Percentiles rank a stretch among this genome's conserved stretches.
These are phyloP conservation scores for Anthopleura sola DNA, from an alignment of 64 coral and sea anemone species.

Conservation along the genomic window DNA sequence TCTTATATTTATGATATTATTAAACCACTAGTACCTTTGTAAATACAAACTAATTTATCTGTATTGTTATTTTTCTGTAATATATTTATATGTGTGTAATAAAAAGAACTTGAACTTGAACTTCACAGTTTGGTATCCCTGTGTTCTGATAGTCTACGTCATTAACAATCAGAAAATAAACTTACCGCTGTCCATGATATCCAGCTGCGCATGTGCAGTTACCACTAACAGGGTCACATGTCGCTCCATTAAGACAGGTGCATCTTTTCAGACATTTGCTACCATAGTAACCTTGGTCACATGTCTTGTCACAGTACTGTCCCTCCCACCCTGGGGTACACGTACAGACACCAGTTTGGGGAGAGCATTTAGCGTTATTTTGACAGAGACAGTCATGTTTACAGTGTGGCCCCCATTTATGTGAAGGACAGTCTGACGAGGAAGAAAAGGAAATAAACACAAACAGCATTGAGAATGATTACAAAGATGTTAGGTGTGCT, in stretches of 20 bases:
- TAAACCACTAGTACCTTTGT: too few relatives aligned
- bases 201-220: constrained; percentile 78
- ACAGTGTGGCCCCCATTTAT: constrained; percentile 73
- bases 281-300: constrained; percentile 76
- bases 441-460: not conserved
- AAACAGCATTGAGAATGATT: too few relatives aligned
- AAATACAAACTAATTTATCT: too few relatives aligned
- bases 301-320: constrained; percentile 45
- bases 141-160: too few relatives aligned
- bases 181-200: constrained; percentile 59
- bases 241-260: constrained; percentile 49
- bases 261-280: constrained; percentile 53
- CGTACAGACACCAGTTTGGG: constrained; percentile 51
- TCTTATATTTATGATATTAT: too few relatives aligned
- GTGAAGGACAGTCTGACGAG: constrained; percentile 61
- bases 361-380: constrained; percentile 71
- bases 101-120: too few relatives aligned
- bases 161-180: not conserved
- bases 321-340: constrained; percentile 78
- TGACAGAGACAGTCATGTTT: constrained; percentile 52
- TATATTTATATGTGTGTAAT: too few relatives aligned
- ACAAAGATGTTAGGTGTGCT: not conserved
- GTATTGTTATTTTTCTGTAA: too few relatives aligned
- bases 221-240: constrained; percentile 56
- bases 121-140: too few relatives aligned